phyloP scores from a whole-genome alignment of 2,113 vertebrate species.

The Pachyramphus minor region DNA sequence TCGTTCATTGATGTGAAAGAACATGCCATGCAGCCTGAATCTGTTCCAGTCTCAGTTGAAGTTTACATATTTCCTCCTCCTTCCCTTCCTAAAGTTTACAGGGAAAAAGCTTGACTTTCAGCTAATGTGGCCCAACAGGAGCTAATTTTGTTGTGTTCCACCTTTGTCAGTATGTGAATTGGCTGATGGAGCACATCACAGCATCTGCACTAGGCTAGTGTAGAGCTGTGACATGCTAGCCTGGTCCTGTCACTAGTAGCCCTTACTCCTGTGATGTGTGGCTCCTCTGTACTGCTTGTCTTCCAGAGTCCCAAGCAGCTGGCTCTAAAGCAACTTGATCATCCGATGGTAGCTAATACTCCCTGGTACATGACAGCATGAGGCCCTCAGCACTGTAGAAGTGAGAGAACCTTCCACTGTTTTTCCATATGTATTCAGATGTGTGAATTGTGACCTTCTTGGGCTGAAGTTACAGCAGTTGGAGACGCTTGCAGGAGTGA shows the following conservation, averaged over 20 bases:
- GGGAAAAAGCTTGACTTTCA: not conserved
- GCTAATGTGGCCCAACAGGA: not conserved
- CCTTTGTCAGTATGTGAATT: not conserved
- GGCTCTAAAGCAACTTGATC: not conserved
- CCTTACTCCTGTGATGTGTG: not conserved
- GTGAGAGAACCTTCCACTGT: not conserved
- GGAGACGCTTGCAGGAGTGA: not conserved
- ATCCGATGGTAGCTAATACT: not conserved
- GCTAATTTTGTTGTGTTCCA: not conserved
- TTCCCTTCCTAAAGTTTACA: not conserved
- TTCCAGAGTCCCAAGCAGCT: not conserved
- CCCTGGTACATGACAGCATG: fast-evolving
- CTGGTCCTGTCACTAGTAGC: not conserved
- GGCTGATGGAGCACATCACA: not conserved
- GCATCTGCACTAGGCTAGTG: not conserved
- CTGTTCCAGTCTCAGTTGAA: not conserved
- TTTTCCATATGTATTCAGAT: not conserved
- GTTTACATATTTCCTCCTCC: not conserved
- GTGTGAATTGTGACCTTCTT: not conserved
- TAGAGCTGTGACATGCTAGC: not conserved
- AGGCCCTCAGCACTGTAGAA: not conserved
- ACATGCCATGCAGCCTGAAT: not conserved
- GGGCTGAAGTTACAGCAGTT: not conserved
- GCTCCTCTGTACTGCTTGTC: not conserved
- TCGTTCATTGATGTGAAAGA: not conserved